Conservation (phyloP, 2,113 vertebrate genomes). For the Monopterus albus region DNA sequence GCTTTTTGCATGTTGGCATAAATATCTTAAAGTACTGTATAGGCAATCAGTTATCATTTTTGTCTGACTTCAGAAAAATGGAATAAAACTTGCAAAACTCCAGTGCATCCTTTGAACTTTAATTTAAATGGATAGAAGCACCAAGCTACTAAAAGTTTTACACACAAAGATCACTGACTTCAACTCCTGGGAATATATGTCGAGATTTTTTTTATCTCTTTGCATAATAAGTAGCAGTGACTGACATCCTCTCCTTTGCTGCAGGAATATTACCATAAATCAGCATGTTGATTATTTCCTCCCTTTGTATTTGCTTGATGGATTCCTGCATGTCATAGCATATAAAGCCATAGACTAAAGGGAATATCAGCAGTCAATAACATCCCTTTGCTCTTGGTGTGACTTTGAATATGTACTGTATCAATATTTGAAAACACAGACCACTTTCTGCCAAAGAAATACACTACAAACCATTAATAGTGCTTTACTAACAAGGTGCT, state of each 20-base stretch:
- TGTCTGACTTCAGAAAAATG: neutral
- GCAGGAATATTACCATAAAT: conserved; percentile 46
- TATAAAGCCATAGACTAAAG: neutral
- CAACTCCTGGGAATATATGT: neutral
- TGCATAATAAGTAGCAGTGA: conserved; percentile 23
- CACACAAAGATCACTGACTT: neutral
- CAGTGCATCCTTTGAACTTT: neutral
- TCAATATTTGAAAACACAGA: neutral
- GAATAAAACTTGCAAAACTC: neutral
- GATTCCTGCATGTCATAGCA: conserved; percentile 1
- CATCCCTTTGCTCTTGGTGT: conserved; percentile 18
- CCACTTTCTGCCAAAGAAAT: neutral
- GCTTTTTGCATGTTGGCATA: too few relatives aligned
- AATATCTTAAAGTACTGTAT: too few relatives aligned
- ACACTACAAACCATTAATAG: neutral
- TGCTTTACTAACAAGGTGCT: neutral
- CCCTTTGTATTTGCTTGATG: conserved; percentile 29
- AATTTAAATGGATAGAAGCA: neutral
- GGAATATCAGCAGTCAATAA: neutral
- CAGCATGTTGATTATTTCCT: conserved; percentile 30
- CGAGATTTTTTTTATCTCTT: neutral
- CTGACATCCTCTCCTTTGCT: conserved; percentile 15
- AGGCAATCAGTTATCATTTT: too few relatives aligned
- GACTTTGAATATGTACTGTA: neutral
- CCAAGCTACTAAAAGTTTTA: neutral